Base-by-base conservation (phyloP, 1,140 invertebrate genomes). In the Brachionus calyciflorus region DNA sequence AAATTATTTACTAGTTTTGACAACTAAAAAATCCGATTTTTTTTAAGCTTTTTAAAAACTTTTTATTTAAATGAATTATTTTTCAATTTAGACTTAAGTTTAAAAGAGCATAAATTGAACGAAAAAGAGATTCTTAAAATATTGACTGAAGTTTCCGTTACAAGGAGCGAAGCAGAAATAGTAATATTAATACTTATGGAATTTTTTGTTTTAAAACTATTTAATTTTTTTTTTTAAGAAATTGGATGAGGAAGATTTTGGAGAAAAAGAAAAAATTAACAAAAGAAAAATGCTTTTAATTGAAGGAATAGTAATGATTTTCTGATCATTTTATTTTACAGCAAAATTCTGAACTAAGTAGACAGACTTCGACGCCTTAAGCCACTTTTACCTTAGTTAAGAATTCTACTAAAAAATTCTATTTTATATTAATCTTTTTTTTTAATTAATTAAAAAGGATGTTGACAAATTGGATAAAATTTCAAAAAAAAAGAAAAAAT, bases 71-170 rank as follows among this genome's bases (percentile, higher is more conserved):
- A n/a, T 73, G 0, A n/a, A n/a, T 57, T 9, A 12, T 60, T 12
- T 41, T 55, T 14, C 40, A 5, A n/a, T 40, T 4, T 1, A 76
- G 73, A 76, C 48, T 30, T 44, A 17, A 57, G 46, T 19, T 37
- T 77, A 28, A 51, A 37, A 30, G 75, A 77, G 37, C 53, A 63
- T 26, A 46, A 63, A 44, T 48, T 77, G n/a, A 77, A 63, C 21
- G 75, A 77, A 65, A 77, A 77, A 48, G 75, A 60, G 6, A 63
- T 77, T 46, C 26, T 77, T n/a, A 77, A 77, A 60, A 49, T 77
- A 21, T 24, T 77, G 5, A 63, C 37, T 12, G 55, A 77, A 65
- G 75, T 77, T 28, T 14, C 75, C 26, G 48, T 63, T 2, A 77
- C 55, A 24, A 24, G 75, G 51, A 63, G 53, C 37, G 46, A 77